A percentile compares a stretch with the other conserved stretches of the same genome.
These are phyloP conservation scores for Dexiosoma caninum DNA, from an alignment of 2,888 invertebrate species.

Conservation along the genomic window DNA sequence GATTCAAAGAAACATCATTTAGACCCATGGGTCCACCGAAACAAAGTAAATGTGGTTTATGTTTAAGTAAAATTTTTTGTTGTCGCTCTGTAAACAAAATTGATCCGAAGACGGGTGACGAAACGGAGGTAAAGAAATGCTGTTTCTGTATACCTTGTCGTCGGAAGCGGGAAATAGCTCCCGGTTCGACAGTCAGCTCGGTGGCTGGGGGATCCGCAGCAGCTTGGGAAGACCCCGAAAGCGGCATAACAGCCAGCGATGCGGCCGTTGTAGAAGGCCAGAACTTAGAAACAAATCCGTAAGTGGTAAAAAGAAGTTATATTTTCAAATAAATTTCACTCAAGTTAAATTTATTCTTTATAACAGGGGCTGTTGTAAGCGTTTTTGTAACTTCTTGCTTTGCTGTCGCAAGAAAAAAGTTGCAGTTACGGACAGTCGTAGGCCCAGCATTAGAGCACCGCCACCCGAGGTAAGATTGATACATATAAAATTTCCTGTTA, in stretches of 20 bases:
- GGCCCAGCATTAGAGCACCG: slow-evolving; percentile 82
- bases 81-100: slow-evolving; percentile 77
- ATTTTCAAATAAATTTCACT: too few species aligned
- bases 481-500: too few species aligned
- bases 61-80: slow-evolving; percentile 76
- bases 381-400: slow-evolving; percentile 72
- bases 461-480: slow-evolving; percentile 78
- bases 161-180: slow-evolving; percentile 66
- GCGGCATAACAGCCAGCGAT: slow-evolving; percentile 70
- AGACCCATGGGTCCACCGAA: slow-evolving; percentile 62
- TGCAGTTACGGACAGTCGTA: slow-evolving; percentile 79
- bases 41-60: slow-evolving; percentile 74
- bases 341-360: too few species aligned
- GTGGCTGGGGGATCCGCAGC: slow-evolving; percentile 62
- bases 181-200: slow-evolving; percentile 59
- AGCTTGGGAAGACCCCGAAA: slow-evolving; percentile 75
- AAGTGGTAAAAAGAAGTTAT: slow-evolving; percentile 17
- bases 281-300: slow-evolving; percentile 73
- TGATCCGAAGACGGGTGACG: slow-evolving; percentile 73
- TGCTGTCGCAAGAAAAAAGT: slow-evolving; percentile 77
- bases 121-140: slow-evolving; percentile 73
- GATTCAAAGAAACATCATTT: slow-evolving; percentile 35
- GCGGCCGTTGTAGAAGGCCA: slow-evolving; percentile 80
- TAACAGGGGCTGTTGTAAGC: slow-evolving; percentile 74
- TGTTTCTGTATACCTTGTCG: slow-evolving; percentile 77